A percentile compares a stretch with the other conserved stretches of the same genome.
These are phyloP conservation scores for Drosophila neonasuta DNA, from an alignment of 2,888 invertebrate genomes.

Conservation along the genomic window DNA sequence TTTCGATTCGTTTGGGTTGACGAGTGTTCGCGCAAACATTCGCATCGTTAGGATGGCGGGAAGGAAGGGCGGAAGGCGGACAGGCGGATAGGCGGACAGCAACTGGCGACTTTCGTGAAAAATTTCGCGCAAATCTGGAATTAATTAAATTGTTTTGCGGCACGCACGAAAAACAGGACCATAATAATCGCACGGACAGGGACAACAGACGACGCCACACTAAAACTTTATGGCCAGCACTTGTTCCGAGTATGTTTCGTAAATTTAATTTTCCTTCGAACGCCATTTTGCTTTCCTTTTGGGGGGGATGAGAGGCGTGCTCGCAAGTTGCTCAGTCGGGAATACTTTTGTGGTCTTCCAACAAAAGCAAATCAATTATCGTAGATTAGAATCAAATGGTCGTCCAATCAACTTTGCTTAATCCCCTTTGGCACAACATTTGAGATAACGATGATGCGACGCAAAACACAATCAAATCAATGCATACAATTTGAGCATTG, in stretches of 20 bases:
- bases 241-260: conserved; percentile 16
- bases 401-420: not conserved
- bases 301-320: not conserved
- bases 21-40: conserved; percentile 16
- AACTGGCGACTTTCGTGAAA: conserved; percentile 55
- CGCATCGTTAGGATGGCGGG: conserved; percentile 38
- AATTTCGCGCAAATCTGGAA: conserved; percentile 74
- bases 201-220: conserved; percentile 11
- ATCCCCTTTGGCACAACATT: conserved; percentile 3
- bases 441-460: not conserved
- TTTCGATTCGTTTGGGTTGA: not conserved
- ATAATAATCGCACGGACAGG: conserved; percentile 18
- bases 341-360: conserved; percentile 7
- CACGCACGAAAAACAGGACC: conserved; percentile 58
- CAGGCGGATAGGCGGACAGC: too few relatives aligned
- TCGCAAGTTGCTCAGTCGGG: conserved; percentile 8
- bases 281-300: conserved; percentile 3
- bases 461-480: too few relatives aligned
- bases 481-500: not conserved
- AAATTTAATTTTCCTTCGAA: conserved; percentile 25
- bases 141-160: conserved; percentile 76
- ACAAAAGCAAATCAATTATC: conserved; percentile 21
- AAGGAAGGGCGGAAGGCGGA: not conserved
- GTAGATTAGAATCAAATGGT: not conserved
- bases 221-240: conserved; percentile 21